Evolutionary conservation across 2,113 vertebrate species (phyloP).

Genomic region (Saguinus imperator): DNA sequence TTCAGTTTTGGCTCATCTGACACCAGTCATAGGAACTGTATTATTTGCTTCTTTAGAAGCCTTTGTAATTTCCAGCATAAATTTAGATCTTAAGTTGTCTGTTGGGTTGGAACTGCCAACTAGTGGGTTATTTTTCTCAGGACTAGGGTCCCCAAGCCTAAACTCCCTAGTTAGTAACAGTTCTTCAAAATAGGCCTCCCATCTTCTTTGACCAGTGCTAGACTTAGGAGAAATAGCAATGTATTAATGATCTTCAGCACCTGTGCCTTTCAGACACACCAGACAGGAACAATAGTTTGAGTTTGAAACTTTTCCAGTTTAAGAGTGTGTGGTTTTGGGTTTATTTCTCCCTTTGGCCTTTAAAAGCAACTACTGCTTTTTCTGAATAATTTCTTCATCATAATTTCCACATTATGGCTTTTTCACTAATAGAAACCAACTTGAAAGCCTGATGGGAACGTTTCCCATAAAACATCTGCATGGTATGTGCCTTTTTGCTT

Average conservation of each 20-base stretch:
- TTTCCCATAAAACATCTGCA: constrained; percentile 60
- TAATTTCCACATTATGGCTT: constrained; percentile 56
- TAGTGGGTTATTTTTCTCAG: neutral
- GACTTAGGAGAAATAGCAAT: constrained; percentile 1
- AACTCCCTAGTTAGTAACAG: neutral
- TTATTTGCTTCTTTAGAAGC: constrained; percentile 46
- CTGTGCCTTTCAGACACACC: constrained; percentile 12
- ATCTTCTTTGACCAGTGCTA: neutral
- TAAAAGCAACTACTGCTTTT: constrained; percentile 62
- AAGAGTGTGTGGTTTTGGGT: constrained; percentile 47
- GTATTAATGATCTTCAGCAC: neutral
- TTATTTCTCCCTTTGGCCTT: constrained; percentile 44
- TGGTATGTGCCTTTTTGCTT: constrained; percentile 39
- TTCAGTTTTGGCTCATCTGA: constrained; percentile 46
- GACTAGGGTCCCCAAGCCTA: constrained; percentile 7
- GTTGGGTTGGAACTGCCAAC: neutral
- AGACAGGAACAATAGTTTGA: constrained; percentile 28
- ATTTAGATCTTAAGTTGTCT: constrained; percentile 39
- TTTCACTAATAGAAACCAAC: constrained; percentile 60
- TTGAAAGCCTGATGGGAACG: constrained; percentile 56
- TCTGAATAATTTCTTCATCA: constrained; percentile 48
- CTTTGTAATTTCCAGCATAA: constrained; percentile 60
- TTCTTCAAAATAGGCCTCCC: neutral
- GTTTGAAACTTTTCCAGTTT: constrained; percentile 59
- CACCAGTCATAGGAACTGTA: constrained; percentile 25